phyloP scores from a whole-genome alignment of 2,797 vertebrate species.

The Enteromius paludinosus region DNA sequence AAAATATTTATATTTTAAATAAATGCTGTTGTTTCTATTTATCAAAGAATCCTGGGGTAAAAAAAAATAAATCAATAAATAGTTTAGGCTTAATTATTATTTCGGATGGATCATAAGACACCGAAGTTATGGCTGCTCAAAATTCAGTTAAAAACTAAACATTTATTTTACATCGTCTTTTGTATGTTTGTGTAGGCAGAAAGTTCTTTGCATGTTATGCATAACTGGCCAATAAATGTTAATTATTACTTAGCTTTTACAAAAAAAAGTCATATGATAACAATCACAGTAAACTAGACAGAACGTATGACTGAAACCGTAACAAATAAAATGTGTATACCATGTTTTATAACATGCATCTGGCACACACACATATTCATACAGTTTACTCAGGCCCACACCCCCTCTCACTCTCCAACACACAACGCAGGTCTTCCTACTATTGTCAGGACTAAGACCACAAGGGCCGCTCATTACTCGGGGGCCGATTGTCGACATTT shows the following conservation, averaged over 20 bases:
- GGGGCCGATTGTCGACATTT: constrained; percentile 94
- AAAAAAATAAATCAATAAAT: neutral
- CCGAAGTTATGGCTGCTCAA: neutral
- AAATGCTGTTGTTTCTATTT: neutral
- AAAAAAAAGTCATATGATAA: neutral
- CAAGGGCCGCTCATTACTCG: constrained; percentile 95
- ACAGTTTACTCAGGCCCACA: constrained; percentile 60
- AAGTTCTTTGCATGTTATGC: too few relatives aligned
- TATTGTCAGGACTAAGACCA: constrained; percentile 94
- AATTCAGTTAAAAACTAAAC: neutral
- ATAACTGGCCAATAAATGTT: too few relatives aligned
- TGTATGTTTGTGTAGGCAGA: too few relatives aligned
- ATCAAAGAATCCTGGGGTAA: neutral
- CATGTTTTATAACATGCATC: constrained; percentile 21
- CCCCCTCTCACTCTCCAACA: constrained; percentile 80
- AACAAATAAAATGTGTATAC: neutral
- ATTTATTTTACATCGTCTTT: neutral
- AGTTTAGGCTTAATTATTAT: neutral
- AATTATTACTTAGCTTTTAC: neutral
- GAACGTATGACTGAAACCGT: neutral
- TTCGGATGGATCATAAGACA: neutral
- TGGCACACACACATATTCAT: constrained; percentile 47
- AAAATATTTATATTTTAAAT: neutral
- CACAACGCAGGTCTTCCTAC: constrained; percentile 92
- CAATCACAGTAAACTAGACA: neutral